Conservation (phyloP, 2,797 vertebrate species). For the Artibeus jamaicensis region DNA sequence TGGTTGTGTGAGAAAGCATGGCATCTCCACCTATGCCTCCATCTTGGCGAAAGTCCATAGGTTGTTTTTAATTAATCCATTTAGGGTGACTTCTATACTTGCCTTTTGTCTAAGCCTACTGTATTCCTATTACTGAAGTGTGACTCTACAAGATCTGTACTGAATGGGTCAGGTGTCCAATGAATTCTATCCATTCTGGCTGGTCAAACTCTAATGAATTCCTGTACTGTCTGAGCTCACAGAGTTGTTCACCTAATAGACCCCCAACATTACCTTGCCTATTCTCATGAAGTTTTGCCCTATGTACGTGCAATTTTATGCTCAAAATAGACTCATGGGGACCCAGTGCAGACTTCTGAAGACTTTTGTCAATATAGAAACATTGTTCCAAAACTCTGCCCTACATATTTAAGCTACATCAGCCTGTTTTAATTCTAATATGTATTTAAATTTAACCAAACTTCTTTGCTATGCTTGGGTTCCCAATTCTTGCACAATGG, state of each 20-base stretch:
- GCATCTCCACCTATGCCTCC: too few relatives aligned
- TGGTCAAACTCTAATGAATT: background rate
- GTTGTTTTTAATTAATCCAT: background rate
- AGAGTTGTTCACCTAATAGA: background rate
- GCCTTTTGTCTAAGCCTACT: background rate
- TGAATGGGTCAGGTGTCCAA: background rate
- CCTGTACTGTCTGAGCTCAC: background rate
- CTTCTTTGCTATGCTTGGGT: background rate
- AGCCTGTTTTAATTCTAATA: background rate
- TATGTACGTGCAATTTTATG: background rate
- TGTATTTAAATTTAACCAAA: background rate
- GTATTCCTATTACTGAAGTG: background rate
- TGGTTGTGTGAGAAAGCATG: too few relatives aligned
- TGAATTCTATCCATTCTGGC: background rate
- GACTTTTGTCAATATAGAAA: background rate
- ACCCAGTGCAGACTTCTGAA: background rate
- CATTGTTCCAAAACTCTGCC: background rate
- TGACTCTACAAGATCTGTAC: background rate
- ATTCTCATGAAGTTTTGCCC: background rate
- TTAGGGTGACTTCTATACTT: background rate
- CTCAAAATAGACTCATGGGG: background rate
- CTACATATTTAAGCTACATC: background rate
- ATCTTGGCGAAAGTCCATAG: too few relatives aligned
- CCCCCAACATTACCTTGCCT: background rate
- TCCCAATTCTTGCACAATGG: background rate